Evolutionary conservation across 2,888 invertebrate species (phyloP).

Genomic region (Actias luna): DNA sequence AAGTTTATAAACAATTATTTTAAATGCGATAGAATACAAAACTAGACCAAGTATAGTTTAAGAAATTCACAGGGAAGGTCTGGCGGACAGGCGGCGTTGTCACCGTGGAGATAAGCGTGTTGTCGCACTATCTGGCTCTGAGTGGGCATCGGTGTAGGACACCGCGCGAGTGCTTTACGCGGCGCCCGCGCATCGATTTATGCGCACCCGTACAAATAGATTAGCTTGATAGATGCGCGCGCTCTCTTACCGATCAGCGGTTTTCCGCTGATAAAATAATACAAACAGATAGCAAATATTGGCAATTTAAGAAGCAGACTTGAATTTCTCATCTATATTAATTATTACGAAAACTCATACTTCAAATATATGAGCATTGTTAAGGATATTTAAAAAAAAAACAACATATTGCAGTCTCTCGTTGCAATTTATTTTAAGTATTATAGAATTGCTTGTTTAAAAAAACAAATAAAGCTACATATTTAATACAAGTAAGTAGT

Average conservation of each 20-base stretch:
- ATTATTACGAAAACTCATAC: neutral
- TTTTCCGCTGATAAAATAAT: neutral
- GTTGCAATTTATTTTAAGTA: too few species aligned
- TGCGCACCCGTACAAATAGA: constrained; percentile 50
- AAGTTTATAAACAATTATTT: neutral
- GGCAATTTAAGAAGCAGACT: neutral
- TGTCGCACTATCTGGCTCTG: constrained; percentile 46
- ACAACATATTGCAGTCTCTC: too few species aligned
- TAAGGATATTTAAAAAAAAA: too few species aligned
- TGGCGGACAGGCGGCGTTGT: constrained; percentile 41
- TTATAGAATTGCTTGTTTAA: too few species aligned
- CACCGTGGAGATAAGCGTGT: constrained; percentile 46
- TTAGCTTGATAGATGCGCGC: constrained; percentile 54
- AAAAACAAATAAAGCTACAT: too few species aligned
- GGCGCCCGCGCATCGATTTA: constrained; percentile 57
- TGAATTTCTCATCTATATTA: neutral
- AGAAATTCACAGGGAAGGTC: neutral
- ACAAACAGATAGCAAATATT: neutral
- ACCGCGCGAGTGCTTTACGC: constrained; percentile 46
- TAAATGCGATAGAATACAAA: neutral
- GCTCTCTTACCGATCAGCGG: constrained; percentile 5
- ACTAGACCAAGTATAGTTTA: neutral
- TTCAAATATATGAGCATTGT: neutral
- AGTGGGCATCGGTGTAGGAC: constrained; percentile 59
- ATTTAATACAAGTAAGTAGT: too few species aligned